Base-by-base conservation (phyloP, 2,113 vertebrate species). In the Neotoma lepida region DNA sequence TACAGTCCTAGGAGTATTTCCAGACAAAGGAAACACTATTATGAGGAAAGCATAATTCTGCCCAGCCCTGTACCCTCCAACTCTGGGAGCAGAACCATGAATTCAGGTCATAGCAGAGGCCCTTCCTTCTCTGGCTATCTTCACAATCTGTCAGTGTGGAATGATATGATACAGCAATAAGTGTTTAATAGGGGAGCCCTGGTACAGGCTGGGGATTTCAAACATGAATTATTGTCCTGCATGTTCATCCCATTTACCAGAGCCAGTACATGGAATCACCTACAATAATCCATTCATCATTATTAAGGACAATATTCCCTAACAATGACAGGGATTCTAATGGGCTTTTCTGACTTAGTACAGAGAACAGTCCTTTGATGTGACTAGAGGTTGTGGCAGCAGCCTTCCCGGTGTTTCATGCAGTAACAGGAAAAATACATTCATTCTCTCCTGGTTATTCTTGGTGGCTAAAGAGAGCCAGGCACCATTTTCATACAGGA, bases 21-120 rank as follows among this genome's bases (percentile, higher is more conserved):
- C 95, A 97, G 58, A 86, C 94, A 96, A 97, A 95, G 46, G 44
- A 96, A 89, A 94, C 54, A 84, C 30, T 81, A 91, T 94, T 93
- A 71, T 88, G 41, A 91, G 33, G 78, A 92, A 96, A 89, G 86
- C 46, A 63, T 15, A 95, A 56, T 9, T 91, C 89, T 96, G 41
- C 41, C 46, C 54, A 94, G 39, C 74, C 39, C 35, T 49, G 81
- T 15, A 87, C 20, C 64, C 66, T 95, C 86, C 63, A 95, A 86
- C 22, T 93, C 49, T 66, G 30, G 13, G 64, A 44, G 33, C 44
- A 84, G 86, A 80, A 58, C 74, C 88, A 92, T 64, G 90, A 76
- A 30, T 64, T 87, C 49, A 92, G 51, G 74, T 70, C 78, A 73
- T 2, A 51, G 54, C 51, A 51, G 20, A 26, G 49, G 10, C 73